Conservation (phyloP, 2,888 invertebrate genomes). For the Stenolophus ochropezus region DNA sequence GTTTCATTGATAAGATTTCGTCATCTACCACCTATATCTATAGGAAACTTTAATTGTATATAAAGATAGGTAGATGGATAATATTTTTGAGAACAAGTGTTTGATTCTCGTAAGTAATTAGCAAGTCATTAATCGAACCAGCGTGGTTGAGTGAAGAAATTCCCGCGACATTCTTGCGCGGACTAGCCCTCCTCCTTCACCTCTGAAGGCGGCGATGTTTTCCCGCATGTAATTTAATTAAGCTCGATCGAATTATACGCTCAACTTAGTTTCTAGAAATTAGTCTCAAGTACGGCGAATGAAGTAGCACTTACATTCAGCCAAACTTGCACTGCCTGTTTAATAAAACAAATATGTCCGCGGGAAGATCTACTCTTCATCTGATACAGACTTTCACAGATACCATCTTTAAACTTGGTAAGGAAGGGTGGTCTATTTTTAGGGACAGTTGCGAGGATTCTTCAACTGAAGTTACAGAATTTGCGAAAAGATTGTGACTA, state of each 20-base stretch:
- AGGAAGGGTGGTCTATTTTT: not conserved
- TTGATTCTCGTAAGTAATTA: too few species aligned
- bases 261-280: constrained; percentile 59
- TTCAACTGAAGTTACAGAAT: not conserved
- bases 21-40: too few species aligned
- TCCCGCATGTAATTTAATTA: constrained; percentile 55
- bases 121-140: too few species aligned
- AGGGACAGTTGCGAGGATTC: not conserved
- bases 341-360: constrained; percentile 48
- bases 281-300: constrained; percentile 50
- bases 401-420: not conserved
- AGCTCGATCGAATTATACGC: constrained; percentile 52
- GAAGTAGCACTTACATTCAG: constrained; percentile 46
- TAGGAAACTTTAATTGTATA: too few species aligned
- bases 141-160: constrained; percentile 23
- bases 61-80: too few species aligned
- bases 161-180: constrained; percentile 45
- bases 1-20: too few species aligned
- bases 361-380: constrained; percentile 3
- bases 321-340: constrained; percentile 18
- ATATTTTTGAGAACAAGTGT: too few species aligned
- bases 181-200: not conserved
- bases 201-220: constrained; percentile 40
- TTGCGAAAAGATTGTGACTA: not conserved
- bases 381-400: not conserved